These are phyloP conservation scores for Teleogryllus oceanicus DNA, from an alignment of 2,888 invertebrate genomes.

Conservation along the genomic window DNA sequence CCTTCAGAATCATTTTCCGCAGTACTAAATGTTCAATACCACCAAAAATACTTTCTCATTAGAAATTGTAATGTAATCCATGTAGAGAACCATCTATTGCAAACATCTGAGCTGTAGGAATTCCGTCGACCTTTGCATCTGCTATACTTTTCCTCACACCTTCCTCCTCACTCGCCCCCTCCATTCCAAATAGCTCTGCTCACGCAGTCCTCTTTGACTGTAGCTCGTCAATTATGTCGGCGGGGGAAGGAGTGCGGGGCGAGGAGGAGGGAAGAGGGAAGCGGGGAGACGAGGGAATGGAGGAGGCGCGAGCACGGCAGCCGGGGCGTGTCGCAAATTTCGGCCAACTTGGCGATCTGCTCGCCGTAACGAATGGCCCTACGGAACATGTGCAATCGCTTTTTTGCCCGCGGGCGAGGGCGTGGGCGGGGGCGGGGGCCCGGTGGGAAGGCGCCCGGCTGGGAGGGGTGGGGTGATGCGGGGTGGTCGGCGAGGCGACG, in stretches of 20 bases:
- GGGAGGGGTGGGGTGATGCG: neutral
- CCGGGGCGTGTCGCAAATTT: slow-evolving; percentile 18
- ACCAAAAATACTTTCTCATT: no score
- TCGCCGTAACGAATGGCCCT: slow-evolving; percentile 7
- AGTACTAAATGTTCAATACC: no score
- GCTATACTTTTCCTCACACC: no score
- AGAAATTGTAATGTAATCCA: no score
- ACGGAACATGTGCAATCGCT: slow-evolving; percentile 8
- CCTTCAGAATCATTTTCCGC: no score
- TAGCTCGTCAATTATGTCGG: no score
- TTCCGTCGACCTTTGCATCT: no score
- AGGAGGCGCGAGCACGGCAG: neutral
- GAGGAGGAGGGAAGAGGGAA: neutral
- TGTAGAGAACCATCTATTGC: no score
- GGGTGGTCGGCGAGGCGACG: neutral
- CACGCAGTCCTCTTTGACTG: no score
- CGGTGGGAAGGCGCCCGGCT: neutral
- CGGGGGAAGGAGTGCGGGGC: neutral
- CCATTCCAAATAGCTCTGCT: no score
- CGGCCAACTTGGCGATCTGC: neutral
- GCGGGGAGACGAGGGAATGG: neutral
- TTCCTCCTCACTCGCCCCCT: no score
- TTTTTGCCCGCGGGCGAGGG: neutral
- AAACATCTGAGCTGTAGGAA: no score
- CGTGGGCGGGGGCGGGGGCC: neutral